phyloP scores from a whole-genome alignment of 2,888 invertebrate genomes.

The Itoplectis maculator region DNA sequence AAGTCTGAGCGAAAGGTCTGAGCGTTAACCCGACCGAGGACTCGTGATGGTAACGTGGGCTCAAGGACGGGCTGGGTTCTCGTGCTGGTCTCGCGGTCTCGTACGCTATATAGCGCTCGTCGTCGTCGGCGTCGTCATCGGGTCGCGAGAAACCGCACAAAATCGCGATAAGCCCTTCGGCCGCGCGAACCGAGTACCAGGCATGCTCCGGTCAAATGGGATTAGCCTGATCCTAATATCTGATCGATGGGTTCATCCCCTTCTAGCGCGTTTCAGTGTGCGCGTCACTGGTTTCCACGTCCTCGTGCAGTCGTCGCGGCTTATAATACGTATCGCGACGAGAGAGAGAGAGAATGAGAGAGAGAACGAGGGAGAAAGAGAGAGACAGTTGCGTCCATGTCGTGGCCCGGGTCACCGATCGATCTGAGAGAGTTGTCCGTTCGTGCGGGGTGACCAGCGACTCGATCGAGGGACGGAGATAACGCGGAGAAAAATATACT shows the following conservation, averaged over 20 bases:
- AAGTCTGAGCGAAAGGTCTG: background rate
- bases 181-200: conserved; percentile 42
- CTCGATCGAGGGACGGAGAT: background rate
- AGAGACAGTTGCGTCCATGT: no score
- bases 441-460: background rate
- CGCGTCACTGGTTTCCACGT: conserved; percentile 39
- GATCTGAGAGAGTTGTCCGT: conserved; percentile 13
- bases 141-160: conserved; percentile 60
- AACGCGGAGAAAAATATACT: background rate
- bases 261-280: conserved; percentile 51
- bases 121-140: conserved; percentile 25
- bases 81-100: conserved; percentile 1
- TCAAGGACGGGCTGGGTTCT: conserved; percentile 14
- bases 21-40: conserved; percentile 23
- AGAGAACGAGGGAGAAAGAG: no score
- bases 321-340: background rate
- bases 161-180: conserved; percentile 69
- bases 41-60: conserved; percentile 16
- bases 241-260: conserved; percentile 73
- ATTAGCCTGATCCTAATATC: conserved; percentile 74
- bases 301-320: conserved; percentile 13
- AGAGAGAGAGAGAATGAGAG: no score
- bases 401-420: conserved; percentile 26
- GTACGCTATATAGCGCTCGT: conserved; percentile 2
- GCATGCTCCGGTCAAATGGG: conserved; percentile 70